Percentiles rank a stretch among this genome's conserved stretches.
These are phyloP conservation scores for Drosophila anomelani DNA, from an alignment of 2,888 invertebrate species.

Conservation along the genomic window DNA sequence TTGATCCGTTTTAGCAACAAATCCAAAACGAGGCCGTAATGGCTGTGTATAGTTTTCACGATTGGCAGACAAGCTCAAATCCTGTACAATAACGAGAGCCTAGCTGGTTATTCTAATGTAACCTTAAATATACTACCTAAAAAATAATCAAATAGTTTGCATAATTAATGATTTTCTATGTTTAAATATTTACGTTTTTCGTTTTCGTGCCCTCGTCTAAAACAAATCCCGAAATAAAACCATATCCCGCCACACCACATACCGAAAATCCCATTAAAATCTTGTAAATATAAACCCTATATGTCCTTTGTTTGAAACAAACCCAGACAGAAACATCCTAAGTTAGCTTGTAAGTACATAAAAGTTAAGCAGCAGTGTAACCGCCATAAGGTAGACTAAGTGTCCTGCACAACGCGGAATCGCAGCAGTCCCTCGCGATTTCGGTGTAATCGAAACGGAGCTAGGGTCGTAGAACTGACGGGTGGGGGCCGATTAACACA, in stretches of 20 bases:
- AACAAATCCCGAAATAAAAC: slow-evolving; percentile 67
- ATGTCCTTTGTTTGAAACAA: slow-evolving; percentile 80
- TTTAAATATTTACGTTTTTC: slow-evolving; percentile 79
- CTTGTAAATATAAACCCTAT: slow-evolving; percentile 75
- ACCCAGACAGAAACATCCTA: slow-evolving; percentile 46
- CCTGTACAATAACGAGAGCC: slow-evolving; percentile 61
- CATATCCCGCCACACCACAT: slow-evolving; percentile 54
- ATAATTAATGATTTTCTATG: slow-evolving; percentile 77
- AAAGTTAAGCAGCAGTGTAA: slow-evolving; percentile 7
- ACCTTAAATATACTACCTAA: slow-evolving; percentile 17
- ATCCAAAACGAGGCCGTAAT: slow-evolving; percentile 29
- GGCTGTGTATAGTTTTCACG: slow-evolving; percentile 59
- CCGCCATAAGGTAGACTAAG: slow-evolving; percentile 30
- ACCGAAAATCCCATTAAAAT: slow-evolving; percentile 59
- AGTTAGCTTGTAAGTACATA: slow-evolving; percentile 32
- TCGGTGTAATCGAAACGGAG: slow-evolving; percentile 39
- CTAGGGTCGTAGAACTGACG: slow-evolving; percentile 16
- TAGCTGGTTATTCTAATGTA: slow-evolving; percentile 60
- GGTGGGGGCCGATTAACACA: slow-evolving; percentile 29
- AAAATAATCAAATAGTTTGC: slow-evolving; percentile 80
- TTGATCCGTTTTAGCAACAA: slow-evolving; percentile 32
- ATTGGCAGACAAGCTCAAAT: slow-evolving; percentile 61
- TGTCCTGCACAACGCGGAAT: background rate
- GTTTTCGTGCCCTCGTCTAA: slow-evolving; percentile 84
- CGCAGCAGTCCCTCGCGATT: slow-evolving; percentile 15